A percentile compares a stretch with the other conserved stretches of the same genome.
These are phyloP conservation scores for Leucoma salicis DNA, from an alignment of 2,888 invertebrate genomes.

Conservation along the genomic window DNA sequence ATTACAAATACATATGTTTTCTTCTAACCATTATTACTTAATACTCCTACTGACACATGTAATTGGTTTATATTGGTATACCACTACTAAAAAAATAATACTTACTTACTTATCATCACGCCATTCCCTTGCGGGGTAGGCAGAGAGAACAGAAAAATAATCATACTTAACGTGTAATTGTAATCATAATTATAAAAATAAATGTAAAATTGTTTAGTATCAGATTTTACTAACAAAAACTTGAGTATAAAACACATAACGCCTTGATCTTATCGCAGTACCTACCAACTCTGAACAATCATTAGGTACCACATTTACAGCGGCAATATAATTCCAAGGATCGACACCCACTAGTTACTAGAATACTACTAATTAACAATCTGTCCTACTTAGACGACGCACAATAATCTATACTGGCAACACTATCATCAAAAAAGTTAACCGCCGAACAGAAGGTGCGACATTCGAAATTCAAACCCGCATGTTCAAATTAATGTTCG, in stretches of 20 bases:
- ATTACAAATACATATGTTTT: too few relatives aligned
- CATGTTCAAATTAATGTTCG: slow-evolving; percentile 65
- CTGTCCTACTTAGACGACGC: slow-evolving; percentile 19
- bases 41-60: too few relatives aligned
- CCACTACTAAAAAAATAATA: too few relatives aligned
- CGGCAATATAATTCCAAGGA: slow-evolving; percentile 7
- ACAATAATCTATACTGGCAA: slow-evolving; percentile 22
- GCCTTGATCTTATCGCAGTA: slow-evolving; percentile 20
- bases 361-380: slow-evolving; percentile 22
- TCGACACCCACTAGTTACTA: slow-evolving; percentile 20
- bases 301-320: slow-evolving; percentile 13
- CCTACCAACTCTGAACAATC: slow-evolving; percentile 27
- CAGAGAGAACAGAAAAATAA: too few relatives aligned
- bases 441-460: slow-evolving; percentile 37
- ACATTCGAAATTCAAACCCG: slow-evolving; percentile 65
- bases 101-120: too few relatives aligned
- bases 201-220: neutral
- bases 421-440: slow-evolving; percentile 35
- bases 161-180: neutral
- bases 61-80: too few relatives aligned
- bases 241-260: slow-evolving; percentile 16
- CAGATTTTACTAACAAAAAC: neutral
- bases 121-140: too few relatives aligned
- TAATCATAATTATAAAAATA: neutral
- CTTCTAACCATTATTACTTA: too few relatives aligned